Evolutionary conservation across 2,888 invertebrate genomes (phyloP).

Genomic region (Erebia epiphron): DNA sequence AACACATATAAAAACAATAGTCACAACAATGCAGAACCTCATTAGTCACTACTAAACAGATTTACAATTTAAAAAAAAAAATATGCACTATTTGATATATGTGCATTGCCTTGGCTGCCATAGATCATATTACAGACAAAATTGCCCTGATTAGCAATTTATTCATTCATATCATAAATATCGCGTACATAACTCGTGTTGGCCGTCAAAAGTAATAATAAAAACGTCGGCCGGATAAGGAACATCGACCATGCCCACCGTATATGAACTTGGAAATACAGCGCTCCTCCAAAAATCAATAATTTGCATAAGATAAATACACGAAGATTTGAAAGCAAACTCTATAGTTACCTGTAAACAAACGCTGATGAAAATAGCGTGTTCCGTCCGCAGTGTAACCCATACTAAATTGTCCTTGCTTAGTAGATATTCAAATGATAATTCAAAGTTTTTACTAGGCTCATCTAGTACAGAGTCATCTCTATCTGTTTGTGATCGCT

Average conservation of each 20-base stretch:
- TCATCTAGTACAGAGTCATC: constrained; percentile 68
- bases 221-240: too few relatives aligned
- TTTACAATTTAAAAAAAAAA: too few relatives aligned
- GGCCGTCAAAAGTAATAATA: background rate
- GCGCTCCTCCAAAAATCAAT: too few relatives aligned
- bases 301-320: background rate
- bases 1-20: constrained; percentile 3
- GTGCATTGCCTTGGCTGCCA: too few relatives aligned
- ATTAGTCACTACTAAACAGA: too few relatives aligned
- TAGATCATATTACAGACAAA: too few relatives aligned
- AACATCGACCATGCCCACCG: too few relatives aligned
- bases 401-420: constrained; percentile 95
- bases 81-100: too few relatives aligned
- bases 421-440: constrained; percentile 97
- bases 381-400: constrained; percentile 95
- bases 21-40: background rate
- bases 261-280: too few relatives aligned
- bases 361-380: constrained; percentile 97
- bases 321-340: background rate
- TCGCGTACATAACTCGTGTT: too few relatives aligned
- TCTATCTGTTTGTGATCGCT: constrained; percentile 62
- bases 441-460: constrained; percentile 85
- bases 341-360: constrained; percentile 86
- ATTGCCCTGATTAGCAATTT: too few relatives aligned
- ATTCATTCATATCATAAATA: too few relatives aligned